Base-by-base conservation (phyloP, 2,888 invertebrate genomes). In the Neoitamus cyanurus region DNA sequence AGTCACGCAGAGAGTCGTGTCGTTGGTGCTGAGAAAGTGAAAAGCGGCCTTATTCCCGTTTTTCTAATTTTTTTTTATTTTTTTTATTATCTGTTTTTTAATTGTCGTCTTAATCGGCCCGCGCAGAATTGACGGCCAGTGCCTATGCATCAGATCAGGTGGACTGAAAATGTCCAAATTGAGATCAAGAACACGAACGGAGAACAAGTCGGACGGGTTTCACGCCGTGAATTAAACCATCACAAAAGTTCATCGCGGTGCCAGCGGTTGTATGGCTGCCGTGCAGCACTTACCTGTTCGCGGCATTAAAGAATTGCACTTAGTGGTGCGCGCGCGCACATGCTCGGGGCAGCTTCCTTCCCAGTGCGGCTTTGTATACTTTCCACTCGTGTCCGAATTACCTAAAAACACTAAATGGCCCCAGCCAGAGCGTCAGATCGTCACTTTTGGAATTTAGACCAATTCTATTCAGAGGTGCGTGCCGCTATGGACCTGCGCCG, bases 201-300 rank as follows among this genome's bases (percentile, higher is more conserved):
- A 73, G 37, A 73, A 73, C 73, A 20, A 73, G 73, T 73, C 36
- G 73, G 20, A 73, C 73, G 15, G 73, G 73, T 73, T 73, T 34
- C 20, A 13, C 20, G 73, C 58, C 9, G 36, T 36, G 20, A 73
- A 73, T 34, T 73, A 73, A 73, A 73, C 73, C 34, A 36, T 73
- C 73, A 73, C 73, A 73, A 73, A 58, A 58, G 58, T 58, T 58
- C 58, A 58, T 20, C 58, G 9, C 20, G 20, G n/a, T 42, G 42
- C 42, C 42, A 42, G 42, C 42, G n/a, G n/a, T 42, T 58, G 7
- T 58, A 20, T 1, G 20, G 58, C 20, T 48, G 20, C 25, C 9
- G 2, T 58, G 58, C 58, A 58, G 25, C 58, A 25, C 2, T 58
- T 58, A 58, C 58, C n/a, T 6, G 9, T 6, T 11, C n/a, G n/a